Conservation (phyloP, 1,140 invertebrate genomes). For the Drosophila tsacasi region DNA sequence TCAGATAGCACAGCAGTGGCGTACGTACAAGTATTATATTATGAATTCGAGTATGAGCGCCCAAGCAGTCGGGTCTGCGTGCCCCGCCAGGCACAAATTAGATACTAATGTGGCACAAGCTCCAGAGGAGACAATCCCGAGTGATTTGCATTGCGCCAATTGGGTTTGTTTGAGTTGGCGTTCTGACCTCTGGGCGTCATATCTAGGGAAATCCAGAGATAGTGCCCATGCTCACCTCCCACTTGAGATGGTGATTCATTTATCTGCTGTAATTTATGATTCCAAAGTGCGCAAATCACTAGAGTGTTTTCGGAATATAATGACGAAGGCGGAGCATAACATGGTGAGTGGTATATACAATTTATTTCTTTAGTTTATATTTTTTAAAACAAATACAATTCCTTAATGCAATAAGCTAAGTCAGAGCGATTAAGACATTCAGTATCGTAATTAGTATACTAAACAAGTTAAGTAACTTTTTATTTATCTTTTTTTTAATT, state of each 20-base stretch:
- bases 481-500: no score
- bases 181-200: background rate
- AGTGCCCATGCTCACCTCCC: slow-evolving; percentile 2
- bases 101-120: background rate
- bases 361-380: no score
- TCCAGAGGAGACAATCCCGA: background rate
- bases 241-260: slow-evolving; percentile 4
- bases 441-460: no score
- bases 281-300: background rate
- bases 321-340: background rate
- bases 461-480: no score
- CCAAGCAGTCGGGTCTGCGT: background rate
- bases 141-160: slow-evolving; percentile 11
- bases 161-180: background rate
- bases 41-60: no score
- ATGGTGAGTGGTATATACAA: no score
- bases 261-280: slow-evolving; percentile 3
- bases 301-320: background rate
- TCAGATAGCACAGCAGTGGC: slow-evolving; percentile 22
- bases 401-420: no score
- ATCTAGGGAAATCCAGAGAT: slow-evolving; percentile 8
- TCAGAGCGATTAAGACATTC: no score
- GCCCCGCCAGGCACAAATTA: background rate
- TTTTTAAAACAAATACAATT: no score
- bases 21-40: background rate